These are phyloP conservation scores for Hydrocynus forskahlii DNA, from an alignment of 2,797 vertebrate species.

Conservation along the genomic window DNA sequence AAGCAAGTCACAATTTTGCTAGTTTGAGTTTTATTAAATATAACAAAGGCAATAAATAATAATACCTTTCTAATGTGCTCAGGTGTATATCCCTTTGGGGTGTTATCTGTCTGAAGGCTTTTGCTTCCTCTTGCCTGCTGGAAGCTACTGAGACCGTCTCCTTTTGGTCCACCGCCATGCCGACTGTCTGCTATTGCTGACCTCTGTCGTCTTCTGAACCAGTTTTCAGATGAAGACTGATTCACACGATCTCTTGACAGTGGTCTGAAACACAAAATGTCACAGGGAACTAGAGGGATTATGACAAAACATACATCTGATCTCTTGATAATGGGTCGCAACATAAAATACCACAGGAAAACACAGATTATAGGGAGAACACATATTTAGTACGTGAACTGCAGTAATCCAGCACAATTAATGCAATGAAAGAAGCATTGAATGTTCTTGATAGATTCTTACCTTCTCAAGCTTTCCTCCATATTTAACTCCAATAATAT, in stretches of 20 bases:
- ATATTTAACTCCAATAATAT: too few relatives aligned
- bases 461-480: too few relatives aligned
- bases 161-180: background rate
- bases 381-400: background rate
- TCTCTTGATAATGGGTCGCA: too few relatives aligned
- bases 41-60: background rate
- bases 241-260: conserved; percentile 19
- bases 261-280: conserved; percentile 34
- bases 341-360: too few relatives aligned
- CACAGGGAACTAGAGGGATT: background rate
- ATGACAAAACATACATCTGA: too few relatives aligned
- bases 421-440: too few relatives aligned
- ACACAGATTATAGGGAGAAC: background rate
- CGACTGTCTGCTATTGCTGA: conserved; percentile 13
- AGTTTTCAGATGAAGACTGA: conserved; percentile 34
- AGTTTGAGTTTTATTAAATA: too few relatives aligned
- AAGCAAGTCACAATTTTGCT: too few relatives aligned
- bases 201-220: conserved; percentile 49
- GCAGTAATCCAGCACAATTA: too few relatives aligned
- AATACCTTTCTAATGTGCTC: conserved; percentile 40
- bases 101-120: background rate
- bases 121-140: conserved; percentile 12
- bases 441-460: too few relatives aligned
- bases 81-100: background rate
- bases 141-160: background rate